phyloP scores from a whole-genome alignment of 2,113 vertebrate genomes.

The Pteruthius melanotis region DNA sequence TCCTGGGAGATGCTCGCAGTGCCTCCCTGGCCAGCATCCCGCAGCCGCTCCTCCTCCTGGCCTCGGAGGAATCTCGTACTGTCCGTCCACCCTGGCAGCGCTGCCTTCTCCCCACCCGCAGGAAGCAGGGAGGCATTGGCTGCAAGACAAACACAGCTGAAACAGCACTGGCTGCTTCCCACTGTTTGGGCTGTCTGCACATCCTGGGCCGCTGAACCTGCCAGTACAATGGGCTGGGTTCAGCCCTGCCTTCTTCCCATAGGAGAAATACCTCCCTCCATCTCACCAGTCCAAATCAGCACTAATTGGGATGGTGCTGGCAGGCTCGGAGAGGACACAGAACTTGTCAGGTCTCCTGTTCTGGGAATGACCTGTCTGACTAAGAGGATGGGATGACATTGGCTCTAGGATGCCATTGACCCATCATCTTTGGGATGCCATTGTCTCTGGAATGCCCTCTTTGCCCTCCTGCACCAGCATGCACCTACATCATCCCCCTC shows the following conservation, averaged over 20 bases:
- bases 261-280: background rate
- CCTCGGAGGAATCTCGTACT: background rate
- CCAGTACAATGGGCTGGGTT: rapidly evolving
- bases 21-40: background rate
- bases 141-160: background rate
- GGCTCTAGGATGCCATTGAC: background rate
- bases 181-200: background rate
- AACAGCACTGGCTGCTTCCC: rapidly evolving
- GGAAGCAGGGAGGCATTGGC: background rate
- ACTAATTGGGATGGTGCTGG: background rate
- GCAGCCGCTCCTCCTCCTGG: conserved; percentile 24
- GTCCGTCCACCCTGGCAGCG: background rate
- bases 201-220: background rate
- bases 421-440: background rate
- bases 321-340: background rate
- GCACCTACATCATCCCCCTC: background rate
- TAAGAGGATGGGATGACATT: background rate
- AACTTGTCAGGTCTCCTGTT: background rate
- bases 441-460: background rate
- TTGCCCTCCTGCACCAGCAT: background rate
- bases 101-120: background rate
- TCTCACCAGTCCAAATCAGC: background rate
- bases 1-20: background rate
- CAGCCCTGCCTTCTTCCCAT: background rate
- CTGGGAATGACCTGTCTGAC: background rate